Evolutionary conservation across 2,888 invertebrate genomes (phyloP).

Genomic region (Mythimna pallens): DNA sequence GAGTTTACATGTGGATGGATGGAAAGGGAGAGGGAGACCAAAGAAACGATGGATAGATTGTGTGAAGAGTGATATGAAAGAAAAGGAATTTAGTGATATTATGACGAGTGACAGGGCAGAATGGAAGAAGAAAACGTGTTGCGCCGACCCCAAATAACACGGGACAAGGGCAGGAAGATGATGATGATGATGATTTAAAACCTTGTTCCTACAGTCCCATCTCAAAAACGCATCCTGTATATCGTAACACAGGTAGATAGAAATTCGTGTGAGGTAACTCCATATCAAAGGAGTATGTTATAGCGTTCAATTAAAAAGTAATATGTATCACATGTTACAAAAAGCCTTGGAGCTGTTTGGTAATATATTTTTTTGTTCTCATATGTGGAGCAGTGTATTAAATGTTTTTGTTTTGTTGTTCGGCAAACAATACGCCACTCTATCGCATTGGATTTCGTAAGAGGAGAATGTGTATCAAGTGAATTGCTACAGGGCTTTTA

Average conservation of each 20-base stretch:
- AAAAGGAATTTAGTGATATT: too few relatives aligned
- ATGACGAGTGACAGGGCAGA: too few relatives aligned
- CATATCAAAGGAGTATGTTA: slow-evolving; percentile 56
- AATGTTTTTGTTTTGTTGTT: slow-evolving; percentile 35
- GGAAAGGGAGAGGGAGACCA: too few relatives aligned
- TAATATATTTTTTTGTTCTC: slow-evolving; percentile 37
- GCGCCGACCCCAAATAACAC: too few relatives aligned
- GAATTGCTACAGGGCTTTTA: neutral
- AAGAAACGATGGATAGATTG: too few relatives aligned
- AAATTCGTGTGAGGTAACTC: slow-evolving; percentile 42
- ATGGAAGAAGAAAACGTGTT: too few relatives aligned
- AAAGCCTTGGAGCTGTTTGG: slow-evolving; percentile 51
- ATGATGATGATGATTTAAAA: too few relatives aligned
- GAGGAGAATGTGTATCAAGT: slow-evolving; percentile 24
- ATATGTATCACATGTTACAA: slow-evolving; percentile 50
- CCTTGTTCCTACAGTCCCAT: neutral
- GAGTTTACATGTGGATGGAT: too few relatives aligned
- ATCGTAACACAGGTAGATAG: slow-evolving; percentile 26
- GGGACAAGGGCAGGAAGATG: too few relatives aligned
- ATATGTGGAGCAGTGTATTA: slow-evolving; percentile 48
- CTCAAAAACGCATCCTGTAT: slow-evolving; percentile 17
- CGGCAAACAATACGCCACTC: slow-evolving; percentile 24
- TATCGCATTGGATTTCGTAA: slow-evolving; percentile 29
- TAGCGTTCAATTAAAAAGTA: slow-evolving; percentile 53
- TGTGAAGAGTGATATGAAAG: too few relatives aligned